A percentile compares a stretch with the other conserved stretches of the same genome.
These are phyloP conservation scores for Gambelia wislizenii DNA, from an alignment of 2,797 vertebrate species.

Conservation along the genomic window DNA sequence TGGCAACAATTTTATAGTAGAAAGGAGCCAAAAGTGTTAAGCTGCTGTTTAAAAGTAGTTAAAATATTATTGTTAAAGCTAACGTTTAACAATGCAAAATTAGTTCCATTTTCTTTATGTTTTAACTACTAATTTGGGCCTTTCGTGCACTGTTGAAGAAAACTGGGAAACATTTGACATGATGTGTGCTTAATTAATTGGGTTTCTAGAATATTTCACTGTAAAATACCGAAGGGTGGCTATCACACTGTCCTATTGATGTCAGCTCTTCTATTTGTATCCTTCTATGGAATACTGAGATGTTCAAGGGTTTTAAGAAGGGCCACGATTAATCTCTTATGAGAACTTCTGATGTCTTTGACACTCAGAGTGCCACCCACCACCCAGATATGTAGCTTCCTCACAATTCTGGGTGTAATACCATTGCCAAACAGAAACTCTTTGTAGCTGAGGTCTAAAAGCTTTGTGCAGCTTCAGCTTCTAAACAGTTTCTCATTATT, in stretches of 20 bases:
- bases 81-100: constrained; percentile 4
- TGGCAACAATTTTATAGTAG: constrained; percentile 19
- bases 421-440: not conserved
- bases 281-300: not conserved
- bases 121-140: not conserved
- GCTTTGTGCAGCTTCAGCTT: not conserved
- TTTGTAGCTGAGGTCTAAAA: not conserved
- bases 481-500: not conserved
- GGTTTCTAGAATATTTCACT: not conserved
- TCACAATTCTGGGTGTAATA: not conserved
- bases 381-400: not conserved
- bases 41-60: not conserved
- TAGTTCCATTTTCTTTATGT: not conserved
- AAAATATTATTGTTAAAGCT: not conserved
- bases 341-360: too few relatives aligned
- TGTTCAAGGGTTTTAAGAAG: too few relatives aligned
- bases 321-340: too few relatives aligned
- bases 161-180: not conserved
- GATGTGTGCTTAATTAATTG: not conserved
- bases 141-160: not conserved
- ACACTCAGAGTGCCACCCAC: too few relatives aligned
- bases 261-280: not conserved
- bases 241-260: not conserved
- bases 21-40: not conserved
- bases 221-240: not conserved